phyloP scores from a whole-genome alignment of 2,797 vertebrate species.

The Pelochelys cantorii region DNA sequence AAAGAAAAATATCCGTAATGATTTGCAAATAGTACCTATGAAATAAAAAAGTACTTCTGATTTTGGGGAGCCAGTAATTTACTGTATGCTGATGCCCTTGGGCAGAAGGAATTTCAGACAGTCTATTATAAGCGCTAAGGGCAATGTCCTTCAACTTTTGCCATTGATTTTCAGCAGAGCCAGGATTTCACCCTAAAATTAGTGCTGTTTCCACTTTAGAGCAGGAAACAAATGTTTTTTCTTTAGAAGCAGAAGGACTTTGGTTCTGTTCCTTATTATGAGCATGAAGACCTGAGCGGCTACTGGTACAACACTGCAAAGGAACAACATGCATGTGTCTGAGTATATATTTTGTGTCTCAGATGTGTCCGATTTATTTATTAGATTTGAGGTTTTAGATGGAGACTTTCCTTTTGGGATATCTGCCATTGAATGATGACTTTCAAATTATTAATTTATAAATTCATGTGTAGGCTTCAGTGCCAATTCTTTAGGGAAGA shows the following conservation, averaged over 20 bases:
- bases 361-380: neutral
- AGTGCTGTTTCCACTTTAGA: neutral
- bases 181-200: neutral
- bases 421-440: neutral
- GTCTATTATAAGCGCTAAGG: neutral
- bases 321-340: neutral
- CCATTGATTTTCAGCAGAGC: neutral
- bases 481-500: constrained; percentile 33
- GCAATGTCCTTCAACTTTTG: neutral
- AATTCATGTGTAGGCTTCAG: constrained; percentile 24
- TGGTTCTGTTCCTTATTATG: neutral
- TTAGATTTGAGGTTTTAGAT: neutral
- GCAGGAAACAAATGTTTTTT: neutral
- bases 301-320: neutral
- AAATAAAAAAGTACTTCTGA: constrained; percentile 1
- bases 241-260: neutral
- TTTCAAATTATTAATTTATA: constrained; percentile 31
- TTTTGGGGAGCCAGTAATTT: neutral
- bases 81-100: neutral
- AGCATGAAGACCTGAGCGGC: neutral
- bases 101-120: neutral
- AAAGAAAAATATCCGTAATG: neutral
- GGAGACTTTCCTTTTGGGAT: neutral
- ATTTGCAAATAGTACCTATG: neutral
- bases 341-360: neutral